Percentiles rank a stretch among this genome's conserved stretches.
Conservation (phyloP, 2,113 vertebrate species). For the Indicator maculatus region DNA sequence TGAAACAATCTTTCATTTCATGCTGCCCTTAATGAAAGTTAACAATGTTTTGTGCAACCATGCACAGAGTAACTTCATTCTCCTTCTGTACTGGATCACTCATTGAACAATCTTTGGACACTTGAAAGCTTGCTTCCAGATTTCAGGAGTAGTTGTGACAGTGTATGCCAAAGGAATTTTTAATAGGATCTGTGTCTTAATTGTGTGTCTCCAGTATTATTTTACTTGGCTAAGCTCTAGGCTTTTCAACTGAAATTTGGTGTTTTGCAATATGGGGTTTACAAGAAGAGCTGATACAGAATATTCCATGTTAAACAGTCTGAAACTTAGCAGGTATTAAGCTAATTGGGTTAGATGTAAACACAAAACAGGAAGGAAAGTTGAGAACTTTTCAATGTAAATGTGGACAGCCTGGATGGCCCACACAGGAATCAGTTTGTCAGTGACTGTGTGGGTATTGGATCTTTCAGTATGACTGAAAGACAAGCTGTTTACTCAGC, state of each 20-base stretch:
- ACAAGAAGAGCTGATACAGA: background rate
- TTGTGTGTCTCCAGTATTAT: background rate
- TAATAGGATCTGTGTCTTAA: background rate
- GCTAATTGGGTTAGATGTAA: background rate
- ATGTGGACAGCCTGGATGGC: background rate
- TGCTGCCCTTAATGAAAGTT: background rate
- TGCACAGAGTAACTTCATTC: background rate
- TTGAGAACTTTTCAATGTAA: background rate
- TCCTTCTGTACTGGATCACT: background rate
- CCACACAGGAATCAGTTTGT: background rate
- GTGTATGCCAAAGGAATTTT: background rate
- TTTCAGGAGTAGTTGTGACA: background rate
- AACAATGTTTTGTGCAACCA: background rate
- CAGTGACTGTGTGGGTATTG: background rate
- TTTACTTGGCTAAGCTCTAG: background rate
- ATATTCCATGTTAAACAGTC: background rate
- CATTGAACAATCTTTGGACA: background rate
- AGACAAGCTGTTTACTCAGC: background rate
- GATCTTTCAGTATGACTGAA: background rate
- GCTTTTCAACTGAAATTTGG: background rate
- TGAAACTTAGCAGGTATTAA: background rate
- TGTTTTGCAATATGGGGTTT: background rate
- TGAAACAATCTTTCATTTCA: background rate
- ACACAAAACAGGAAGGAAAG: background rate
- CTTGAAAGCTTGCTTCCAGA: background rate